Conservation (phyloP, 2,888 invertebrate genomes). For the Dinocampus coccinellae region DNA sequence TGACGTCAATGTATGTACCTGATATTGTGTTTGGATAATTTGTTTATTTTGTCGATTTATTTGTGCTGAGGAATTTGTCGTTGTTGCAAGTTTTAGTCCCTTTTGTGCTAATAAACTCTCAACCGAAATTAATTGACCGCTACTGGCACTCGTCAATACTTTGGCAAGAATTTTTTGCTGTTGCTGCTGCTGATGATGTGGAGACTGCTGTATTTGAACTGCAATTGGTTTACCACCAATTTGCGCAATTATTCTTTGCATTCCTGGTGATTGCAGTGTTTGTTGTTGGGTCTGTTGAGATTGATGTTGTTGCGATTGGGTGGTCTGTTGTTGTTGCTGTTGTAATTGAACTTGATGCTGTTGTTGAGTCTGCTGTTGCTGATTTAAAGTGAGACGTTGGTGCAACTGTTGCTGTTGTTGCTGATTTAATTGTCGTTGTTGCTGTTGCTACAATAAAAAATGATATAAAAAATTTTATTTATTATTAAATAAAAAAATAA, state of each 20-base stretch:
- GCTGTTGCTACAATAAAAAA: slow-evolving; percentile 60
- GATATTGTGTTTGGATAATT: slow-evolving; percentile 66
- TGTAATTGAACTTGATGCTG: too few relatives aligned
- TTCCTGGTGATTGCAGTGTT: slow-evolving; percentile 61
- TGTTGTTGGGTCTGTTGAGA: slow-evolving; percentile 67
- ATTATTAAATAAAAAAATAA: background rate
- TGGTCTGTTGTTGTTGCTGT: slow-evolving; percentile 46
- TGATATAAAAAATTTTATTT: slow-evolving; percentile 47
- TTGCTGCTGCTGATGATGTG: slow-evolving; percentile 69
- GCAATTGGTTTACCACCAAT: slow-evolving; percentile 68
- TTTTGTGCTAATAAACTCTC: slow-evolving; percentile 74
- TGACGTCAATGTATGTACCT: slow-evolving; percentile 51
- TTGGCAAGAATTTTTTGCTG: slow-evolving; percentile 76
- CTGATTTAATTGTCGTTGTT: slow-evolving; percentile 9
- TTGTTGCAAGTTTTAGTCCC: slow-evolving; percentile 63
- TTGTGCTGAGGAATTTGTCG: slow-evolving; percentile 57
- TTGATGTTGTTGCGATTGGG: slow-evolving; percentile 42
- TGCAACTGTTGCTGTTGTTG: slow-evolving; percentile 65
- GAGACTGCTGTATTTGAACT: slow-evolving; percentile 71
- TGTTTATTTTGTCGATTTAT: slow-evolving; percentile 65
- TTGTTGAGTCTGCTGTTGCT: slow-evolving; percentile 58
- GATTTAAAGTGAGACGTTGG: slow-evolving; percentile 9
- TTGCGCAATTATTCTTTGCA: slow-evolving; percentile 67
- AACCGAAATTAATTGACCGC: slow-evolving; percentile 74
- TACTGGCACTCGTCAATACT: slow-evolving; percentile 78